Percentiles rank a stretch among this genome's conserved stretches.
Conservation (phyloP, 2,113 vertebrate species). For the Lipophrys pholis region DNA sequence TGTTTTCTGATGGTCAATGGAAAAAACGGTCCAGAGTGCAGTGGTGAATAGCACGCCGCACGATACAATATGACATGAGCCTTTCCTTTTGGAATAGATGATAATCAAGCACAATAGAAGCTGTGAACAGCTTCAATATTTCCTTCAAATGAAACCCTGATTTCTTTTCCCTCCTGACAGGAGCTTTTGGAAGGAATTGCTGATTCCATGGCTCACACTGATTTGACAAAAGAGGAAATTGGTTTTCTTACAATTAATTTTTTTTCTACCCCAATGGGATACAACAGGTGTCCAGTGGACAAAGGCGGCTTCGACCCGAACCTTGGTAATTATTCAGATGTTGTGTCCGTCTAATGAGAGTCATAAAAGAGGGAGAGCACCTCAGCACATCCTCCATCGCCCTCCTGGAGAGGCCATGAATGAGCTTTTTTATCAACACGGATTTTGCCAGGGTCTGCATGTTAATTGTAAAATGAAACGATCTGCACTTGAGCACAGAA, state of each 20-base stretch:
- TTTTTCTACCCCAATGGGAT: slow-evolving; percentile 45
- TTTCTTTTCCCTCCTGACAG: slow-evolving; percentile 41
- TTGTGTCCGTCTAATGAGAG: slow-evolving; percentile 44
- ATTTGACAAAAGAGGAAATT: slow-evolving; percentile 62
- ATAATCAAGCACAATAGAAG: slow-evolving; percentile 65
- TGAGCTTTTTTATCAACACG: slow-evolving; percentile 24
- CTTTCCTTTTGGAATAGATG: slow-evolving; percentile 63
- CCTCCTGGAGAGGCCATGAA: slow-evolving; percentile 19
- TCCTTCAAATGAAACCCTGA: slow-evolving; percentile 50
- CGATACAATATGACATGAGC: slow-evolving; percentile 33
- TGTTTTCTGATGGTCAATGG: slow-evolving; percentile 37
- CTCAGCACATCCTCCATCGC: slow-evolving; percentile 8
- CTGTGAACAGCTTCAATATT: slow-evolving; percentile 52
- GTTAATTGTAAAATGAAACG: slow-evolving; percentile 38
- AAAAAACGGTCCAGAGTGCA: slow-evolving; percentile 10
- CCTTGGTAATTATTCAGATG: slow-evolving; percentile 53
- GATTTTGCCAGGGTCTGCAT: slow-evolving; percentile 17
- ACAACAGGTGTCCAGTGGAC: slow-evolving; percentile 52
- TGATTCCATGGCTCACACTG: slow-evolving; percentile 60
- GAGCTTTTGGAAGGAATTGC: slow-evolving; percentile 51
- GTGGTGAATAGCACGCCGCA: slow-evolving; percentile 32
- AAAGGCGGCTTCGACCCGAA: slow-evolving; percentile 55
- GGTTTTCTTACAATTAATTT: slow-evolving; percentile 61
- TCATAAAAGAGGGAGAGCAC: slow-evolving; percentile 12
- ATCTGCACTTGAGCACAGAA: slow-evolving; percentile 3